These are phyloP conservation scores for Embiotoca jacksoni DNA, from an alignment of 2,113 vertebrate genomes.

Conservation along the genomic window DNA sequence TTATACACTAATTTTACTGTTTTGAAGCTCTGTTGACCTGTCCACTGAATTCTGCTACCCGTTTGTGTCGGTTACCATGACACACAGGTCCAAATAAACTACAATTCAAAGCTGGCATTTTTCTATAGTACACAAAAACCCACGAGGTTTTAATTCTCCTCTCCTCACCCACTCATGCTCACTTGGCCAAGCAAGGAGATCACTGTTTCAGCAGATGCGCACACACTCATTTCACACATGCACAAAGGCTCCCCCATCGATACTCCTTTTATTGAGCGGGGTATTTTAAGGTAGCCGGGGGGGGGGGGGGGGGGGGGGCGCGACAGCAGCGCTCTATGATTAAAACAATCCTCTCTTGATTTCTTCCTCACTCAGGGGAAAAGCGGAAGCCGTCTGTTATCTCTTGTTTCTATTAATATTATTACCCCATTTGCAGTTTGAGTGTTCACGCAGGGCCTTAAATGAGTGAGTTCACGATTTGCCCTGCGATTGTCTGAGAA, in stretches of 20 bases:
- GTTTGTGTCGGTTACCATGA: not conserved
- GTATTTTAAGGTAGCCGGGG: constrained; percentile 56
- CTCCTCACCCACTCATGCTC: not conserved
- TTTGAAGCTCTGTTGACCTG: not conserved
- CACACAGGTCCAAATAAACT: not conserved
- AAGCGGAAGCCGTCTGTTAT: constrained; percentile 74
- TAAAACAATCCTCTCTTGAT: constrained; percentile 79
- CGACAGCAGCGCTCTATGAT: constrained; percentile 55
- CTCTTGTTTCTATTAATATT: constrained; percentile 73
- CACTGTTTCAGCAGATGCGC: constrained; percentile 21
- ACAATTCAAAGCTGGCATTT: too few relatives aligned
- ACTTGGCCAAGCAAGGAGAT: constrained; percentile 11
- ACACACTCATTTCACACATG: not conserved
- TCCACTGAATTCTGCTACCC: not conserved
- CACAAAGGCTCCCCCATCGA: constrained; percentile 15
- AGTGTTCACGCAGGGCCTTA: constrained; percentile 49
- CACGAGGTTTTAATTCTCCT: constrained; percentile 8
- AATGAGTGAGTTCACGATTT: constrained; percentile 42
- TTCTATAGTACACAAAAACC: not conserved
- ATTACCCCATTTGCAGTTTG: constrained; percentile 63
- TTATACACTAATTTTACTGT: not conserved
- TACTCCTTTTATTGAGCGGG: constrained; percentile 28
- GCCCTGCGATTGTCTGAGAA: constrained; percentile 28
- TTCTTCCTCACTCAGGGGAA: constrained; percentile 74
- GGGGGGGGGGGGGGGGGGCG: constrained; percentile 31